Percentiles rank a stretch among this genome's conserved stretches.
These are phyloP conservation scores for Sisyra nigra DNA, from an alignment of 2,888 invertebrate species.

Conservation along the genomic window DNA sequence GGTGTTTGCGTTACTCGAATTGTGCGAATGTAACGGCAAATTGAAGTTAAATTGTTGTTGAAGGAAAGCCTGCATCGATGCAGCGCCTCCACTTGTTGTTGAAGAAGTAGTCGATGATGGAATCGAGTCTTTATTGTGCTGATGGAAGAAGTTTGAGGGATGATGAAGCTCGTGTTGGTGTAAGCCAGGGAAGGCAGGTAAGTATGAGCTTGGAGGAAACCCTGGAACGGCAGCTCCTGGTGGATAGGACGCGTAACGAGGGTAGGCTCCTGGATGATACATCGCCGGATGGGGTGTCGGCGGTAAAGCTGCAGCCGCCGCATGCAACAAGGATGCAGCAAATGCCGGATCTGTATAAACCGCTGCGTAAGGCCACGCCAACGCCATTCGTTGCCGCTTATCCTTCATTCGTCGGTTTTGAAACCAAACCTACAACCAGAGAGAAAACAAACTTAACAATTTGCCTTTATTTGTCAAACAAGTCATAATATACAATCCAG, in stretches of 20 bases:
- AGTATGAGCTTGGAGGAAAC: slow-evolving; percentile 30
- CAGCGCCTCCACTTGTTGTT: slow-evolving; percentile 13
- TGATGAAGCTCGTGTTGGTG: slow-evolving; percentile 17
- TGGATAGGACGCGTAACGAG: slow-evolving; percentile 36
- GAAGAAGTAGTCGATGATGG: slow-evolving; percentile 24
- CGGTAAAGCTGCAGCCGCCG: slow-evolving; percentile 55
- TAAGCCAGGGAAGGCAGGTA: slow-evolving; percentile 24
- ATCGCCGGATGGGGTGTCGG: slow-evolving; percentile 33
- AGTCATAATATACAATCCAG: no score
- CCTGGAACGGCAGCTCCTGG: slow-evolving; percentile 23
- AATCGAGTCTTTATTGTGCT: slow-evolving; percentile 24
- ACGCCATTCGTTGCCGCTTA: slow-evolving; percentile 85
- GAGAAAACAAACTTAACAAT: slow-evolving; percentile 10
- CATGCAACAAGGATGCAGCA: slow-evolving; percentile 82
- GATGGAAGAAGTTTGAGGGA: slow-evolving; percentile 9
- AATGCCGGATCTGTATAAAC: slow-evolving; percentile 89
- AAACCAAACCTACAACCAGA: slow-evolving; percentile 77
- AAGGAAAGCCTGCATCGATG: background rate
- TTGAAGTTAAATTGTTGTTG: slow-evolving; percentile 5
- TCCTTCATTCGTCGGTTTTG: slow-evolving; percentile 96
- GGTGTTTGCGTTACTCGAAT: background rate
- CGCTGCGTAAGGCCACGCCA: slow-evolving; percentile 90
- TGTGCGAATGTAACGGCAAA: slow-evolving; percentile 9
- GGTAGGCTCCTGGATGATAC: slow-evolving; percentile 37
- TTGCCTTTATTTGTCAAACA: no score